Evolutionary conservation across 2,797 vertebrate genomes (phyloP), one percentile per base, ranked within the genome.

Genomic region (Phataginus tricuspis): DNA sequence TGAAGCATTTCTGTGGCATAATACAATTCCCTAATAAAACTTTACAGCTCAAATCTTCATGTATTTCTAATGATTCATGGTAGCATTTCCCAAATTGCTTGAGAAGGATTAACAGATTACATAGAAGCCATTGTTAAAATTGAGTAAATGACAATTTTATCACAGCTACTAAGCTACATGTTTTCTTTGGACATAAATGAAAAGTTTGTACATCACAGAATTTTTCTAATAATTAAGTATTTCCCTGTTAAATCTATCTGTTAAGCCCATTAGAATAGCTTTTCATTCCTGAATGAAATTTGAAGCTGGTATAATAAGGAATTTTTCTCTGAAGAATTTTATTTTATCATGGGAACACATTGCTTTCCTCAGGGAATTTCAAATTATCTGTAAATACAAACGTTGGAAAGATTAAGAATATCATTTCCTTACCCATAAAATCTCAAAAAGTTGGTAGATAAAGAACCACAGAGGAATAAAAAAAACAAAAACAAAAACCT

Each of bases 211-310:
- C 42, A 45, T 45, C 42, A 45, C 42, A 45, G 14, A 63, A 19
- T 64, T 75, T 93, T 66, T 90, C 49, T 15, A 71, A 84, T n/a
- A 96, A 95, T 77, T 94, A 83, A 92, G 18, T 72, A 82, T 83
- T 92, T 90, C n/a, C 77, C 49, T 61, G 61, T 16, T 77, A 66
- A 55, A 71, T 5, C 80, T 42, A 42, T 89, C n/a, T 82, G 25
- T 83, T 75, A 64, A 75, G 86, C 88, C 49, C 78, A 93, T 87
- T 88, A 37, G 51, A 91, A 49, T 0, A 96, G 27, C 34, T 91
- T 95, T 91, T 69, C n/a, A 42, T 66, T 72, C 83, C 53, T 86
- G 79, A 94, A 92, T 77, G n/a, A 93, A 95, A 92, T 42, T 79
- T 85, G n/a, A 84, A 82, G 51, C 57, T 95, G 21, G 13, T 34